Base-by-base conservation (phyloP, 92 coral and sea anemone species). In the Palythoa grandiflora region DNA sequence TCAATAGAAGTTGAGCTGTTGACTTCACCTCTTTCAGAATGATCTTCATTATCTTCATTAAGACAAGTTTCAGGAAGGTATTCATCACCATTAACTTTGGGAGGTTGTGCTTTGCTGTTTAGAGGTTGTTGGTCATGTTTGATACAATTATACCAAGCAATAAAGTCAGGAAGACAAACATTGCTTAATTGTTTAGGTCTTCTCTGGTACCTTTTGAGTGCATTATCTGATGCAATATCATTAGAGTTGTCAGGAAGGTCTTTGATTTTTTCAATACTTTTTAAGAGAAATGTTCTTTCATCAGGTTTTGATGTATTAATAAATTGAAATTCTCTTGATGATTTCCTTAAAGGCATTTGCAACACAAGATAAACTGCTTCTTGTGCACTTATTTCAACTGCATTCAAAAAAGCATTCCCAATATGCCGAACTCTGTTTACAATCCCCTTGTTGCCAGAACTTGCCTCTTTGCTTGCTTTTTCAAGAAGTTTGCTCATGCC, bases 21-120 rank as follows among this genome's bases (percentile, higher is more conserved):
- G 20, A 60, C 19, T 60, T 60, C n/a, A 60, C 20, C 68, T 5
- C 66, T 13, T 59, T 50, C 40, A 75, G 89, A 78, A 59, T 87
- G 86, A 87, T 87, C 90, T 68, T 87, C 90, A 79, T 60, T n/a
- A 17, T 79, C 79, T 1, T 85, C 88, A 51, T 5, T 9, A 48
- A 85, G 35, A 54, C 54, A 63, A 66, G 12, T 66, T 17, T 66
- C 71, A 1, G 71, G 10, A 20, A 66, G 66, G 50, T 44, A 44
- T 44, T 44, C 50, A 44, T 3, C 50, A 44, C 50, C 50, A 44
- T 44, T 44, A 44, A 44, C 50, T 44, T 44, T 44, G 50, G 50
- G 50, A 44, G 5, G 4, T 44, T 44, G 50, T 44, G 50, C 50
- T 44, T 44, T 44, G 50, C 50, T 44, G 3, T 44, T 44, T 44